phyloP scores from a whole-genome alignment of 2,888 invertebrate genomes.

The Cerastis leucographa region DNA sequence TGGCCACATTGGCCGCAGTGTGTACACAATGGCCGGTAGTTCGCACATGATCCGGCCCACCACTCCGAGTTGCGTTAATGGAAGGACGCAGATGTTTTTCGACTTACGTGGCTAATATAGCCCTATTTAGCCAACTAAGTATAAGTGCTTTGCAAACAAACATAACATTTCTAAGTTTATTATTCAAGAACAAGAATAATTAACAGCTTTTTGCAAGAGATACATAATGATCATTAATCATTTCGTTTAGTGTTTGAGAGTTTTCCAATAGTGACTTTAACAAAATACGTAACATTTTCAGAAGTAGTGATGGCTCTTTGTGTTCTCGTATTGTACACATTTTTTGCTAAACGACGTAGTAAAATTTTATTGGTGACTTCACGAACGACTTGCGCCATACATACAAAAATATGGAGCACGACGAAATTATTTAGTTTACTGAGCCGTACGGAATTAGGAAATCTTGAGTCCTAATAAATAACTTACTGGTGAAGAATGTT shows the following conservation, averaged over 20 bases:
- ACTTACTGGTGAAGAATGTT: slow-evolving; percentile 8
- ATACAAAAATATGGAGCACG: slow-evolving; percentile 29
- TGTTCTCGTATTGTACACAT: slow-evolving; percentile 51
- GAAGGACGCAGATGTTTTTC: slow-evolving; percentile 72
- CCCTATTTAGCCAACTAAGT: slow-evolving; percentile 68
- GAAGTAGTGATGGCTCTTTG: slow-evolving; percentile 45
- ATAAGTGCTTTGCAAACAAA: slow-evolving; percentile 63
- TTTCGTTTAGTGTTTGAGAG: slow-evolving; percentile 23
- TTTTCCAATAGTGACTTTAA: slow-evolving; percentile 25
- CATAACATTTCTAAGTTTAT: slow-evolving; percentile 60
- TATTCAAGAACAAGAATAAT: slow-evolving; percentile 49
- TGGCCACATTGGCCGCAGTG: slow-evolving; percentile 35
- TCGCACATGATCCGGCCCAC: slow-evolving; percentile 36
- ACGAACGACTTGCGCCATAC: slow-evolving; percentile 33
- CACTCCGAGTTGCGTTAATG: slow-evolving; percentile 57
- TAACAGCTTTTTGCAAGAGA: slow-evolving; percentile 28
- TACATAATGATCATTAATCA: slow-evolving; percentile 26
- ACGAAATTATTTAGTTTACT: slow-evolving; percentile 14
- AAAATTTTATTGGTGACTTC: slow-evolving; percentile 56
- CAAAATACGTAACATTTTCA: slow-evolving; percentile 42
- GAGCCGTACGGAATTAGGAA: slow-evolving; percentile 23
- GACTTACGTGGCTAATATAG: slow-evolving; percentile 71
- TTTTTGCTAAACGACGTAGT: slow-evolving; percentile 51
- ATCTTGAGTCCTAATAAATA: neutral
- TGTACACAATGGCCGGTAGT: slow-evolving; percentile 22